These are phyloP conservation scores for Nipponia nippon DNA, from an alignment of 2,113 vertebrate genomes.

Conservation along the genomic window DNA sequence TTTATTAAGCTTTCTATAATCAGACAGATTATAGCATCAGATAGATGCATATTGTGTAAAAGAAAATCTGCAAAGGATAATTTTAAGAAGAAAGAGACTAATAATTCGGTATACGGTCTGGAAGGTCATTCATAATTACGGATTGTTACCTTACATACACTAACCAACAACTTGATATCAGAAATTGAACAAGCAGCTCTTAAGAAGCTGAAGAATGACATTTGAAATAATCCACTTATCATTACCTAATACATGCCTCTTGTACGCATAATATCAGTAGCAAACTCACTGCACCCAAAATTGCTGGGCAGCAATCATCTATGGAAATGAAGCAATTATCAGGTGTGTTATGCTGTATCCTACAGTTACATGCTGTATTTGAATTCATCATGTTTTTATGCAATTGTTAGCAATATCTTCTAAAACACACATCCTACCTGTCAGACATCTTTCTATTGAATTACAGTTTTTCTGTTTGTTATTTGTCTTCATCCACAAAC, in stretches of 20 bases:
- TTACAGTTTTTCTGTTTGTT: neutral
- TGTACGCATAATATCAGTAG: slow-evolving; percentile 16
- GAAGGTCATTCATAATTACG: slow-evolving; percentile 37
- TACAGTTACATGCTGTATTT: neutral
- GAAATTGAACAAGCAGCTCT: slow-evolving; percentile 26
- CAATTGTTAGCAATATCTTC: neutral
- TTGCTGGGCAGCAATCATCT: neutral
- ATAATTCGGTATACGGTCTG: neutral
- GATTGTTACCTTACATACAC: neutral
- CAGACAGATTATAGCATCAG: neutral
- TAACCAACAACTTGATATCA: slow-evolving; percentile 40
- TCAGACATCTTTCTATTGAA: neutral
- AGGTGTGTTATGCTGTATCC: neutral
- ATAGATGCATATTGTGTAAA: neutral
- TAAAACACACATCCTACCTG: neutral
- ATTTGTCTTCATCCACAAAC: neutral
- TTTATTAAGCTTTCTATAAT: slow-evolving; percentile 35
- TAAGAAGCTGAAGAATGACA: slow-evolving; percentile 30
- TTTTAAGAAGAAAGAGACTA: slow-evolving; percentile 54
- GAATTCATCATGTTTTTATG: neutral
- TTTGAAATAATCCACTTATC: slow-evolving; percentile 44
- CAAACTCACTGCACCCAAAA: neutral
- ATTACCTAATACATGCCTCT: neutral
- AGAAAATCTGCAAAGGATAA: slow-evolving; percentile 1
- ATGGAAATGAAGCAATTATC: neutral